Conservation (phyloP, 2,797 vertebrate species). For the Lycodopsis pacificus region DNA sequence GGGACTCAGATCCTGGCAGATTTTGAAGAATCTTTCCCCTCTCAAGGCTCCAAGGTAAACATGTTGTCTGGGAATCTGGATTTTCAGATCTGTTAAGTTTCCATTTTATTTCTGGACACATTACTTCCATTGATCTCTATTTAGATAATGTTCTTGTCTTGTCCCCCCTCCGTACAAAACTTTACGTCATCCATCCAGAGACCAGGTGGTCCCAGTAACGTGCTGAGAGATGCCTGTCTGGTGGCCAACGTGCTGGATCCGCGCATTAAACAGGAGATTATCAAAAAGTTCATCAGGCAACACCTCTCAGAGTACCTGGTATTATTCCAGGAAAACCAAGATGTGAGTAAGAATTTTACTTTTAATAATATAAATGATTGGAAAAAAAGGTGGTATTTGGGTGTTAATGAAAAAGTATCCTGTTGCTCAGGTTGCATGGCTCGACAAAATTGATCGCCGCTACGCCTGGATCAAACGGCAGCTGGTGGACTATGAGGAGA, state of each 20-base stretch:
- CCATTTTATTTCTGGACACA: not conserved
- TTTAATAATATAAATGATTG: not conserved
- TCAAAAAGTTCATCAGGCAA: constrained; percentile 98
- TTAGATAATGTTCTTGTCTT: not conserved
- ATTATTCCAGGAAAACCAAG: constrained; percentile 99
- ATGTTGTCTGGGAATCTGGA: not conserved
- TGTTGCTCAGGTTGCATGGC: constrained; percentile 90
- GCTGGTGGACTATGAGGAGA: constrained; percentile 98
- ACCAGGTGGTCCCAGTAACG: constrained; percentile 94
- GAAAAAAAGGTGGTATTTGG: not conserved
- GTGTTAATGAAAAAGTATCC: not conserved
- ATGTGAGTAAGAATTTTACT: constrained; percentile 84
- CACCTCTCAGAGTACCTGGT: constrained; percentile 97
- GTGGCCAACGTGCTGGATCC: constrained; percentile 96
- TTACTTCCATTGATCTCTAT: not conserved
- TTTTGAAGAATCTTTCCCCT: constrained; percentile 97
- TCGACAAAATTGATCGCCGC: constrained; percentile 97
- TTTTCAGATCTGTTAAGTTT: not conserved
- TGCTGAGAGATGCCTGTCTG: constrained; percentile 95
- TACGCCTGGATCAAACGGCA: constrained; percentile 99
- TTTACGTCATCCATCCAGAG: constrained; percentile 80
- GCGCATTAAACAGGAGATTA: constrained; percentile 98
- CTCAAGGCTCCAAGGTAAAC: constrained; percentile 95
- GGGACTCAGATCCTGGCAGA: constrained; percentile 98
- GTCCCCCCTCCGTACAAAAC: not conserved